Conservation (phyloP, 2,888 invertebrate genomes). For the Leptinotarsa juncta region DNA sequence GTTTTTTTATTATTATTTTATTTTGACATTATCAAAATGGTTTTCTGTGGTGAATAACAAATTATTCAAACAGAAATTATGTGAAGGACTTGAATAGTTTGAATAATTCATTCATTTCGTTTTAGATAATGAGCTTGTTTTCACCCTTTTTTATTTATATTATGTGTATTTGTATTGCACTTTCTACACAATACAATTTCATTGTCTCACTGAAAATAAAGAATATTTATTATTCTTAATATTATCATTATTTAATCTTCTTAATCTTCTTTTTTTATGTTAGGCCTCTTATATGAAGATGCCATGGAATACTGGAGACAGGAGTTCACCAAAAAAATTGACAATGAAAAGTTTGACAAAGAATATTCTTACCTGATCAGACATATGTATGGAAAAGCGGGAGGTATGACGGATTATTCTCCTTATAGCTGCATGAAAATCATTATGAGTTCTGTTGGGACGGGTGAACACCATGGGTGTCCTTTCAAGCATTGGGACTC, state of each 20-base stretch:
- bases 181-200: background rate
- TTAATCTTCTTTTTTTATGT: slow-evolving; percentile 28
- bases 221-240: background rate
- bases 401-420: slow-evolving; percentile 87
- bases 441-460: slow-evolving; percentile 79
- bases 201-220: background rate
- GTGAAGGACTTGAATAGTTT: too few relatives aligned
- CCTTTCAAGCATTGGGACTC: slow-evolving; percentile 89
- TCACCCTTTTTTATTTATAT: too few relatives aligned
- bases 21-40: too few relatives aligned
- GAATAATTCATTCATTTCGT: too few relatives aligned
- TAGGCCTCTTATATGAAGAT: slow-evolving; percentile 89
- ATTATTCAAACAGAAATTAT: too few relatives aligned
- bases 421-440: slow-evolving; percentile 94
- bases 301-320: slow-evolving; percentile 90
- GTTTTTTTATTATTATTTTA: too few relatives aligned
- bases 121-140: too few relatives aligned
- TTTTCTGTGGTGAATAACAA: too few relatives aligned
- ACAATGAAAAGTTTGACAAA: slow-evolving; percentile 91
- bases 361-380: slow-evolving; percentile 90
- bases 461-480: slow-evolving; percentile 92
- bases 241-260: background rate
- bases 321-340: slow-evolving; percentile 87
- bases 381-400: slow-evolving; percentile 96
- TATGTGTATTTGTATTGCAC: too few relatives aligned